Percentiles rank a stretch among this genome's conserved stretches.
Conservation (phyloP, 2,113 vertebrate genomes). For the Phocoena phocoena region DNA sequence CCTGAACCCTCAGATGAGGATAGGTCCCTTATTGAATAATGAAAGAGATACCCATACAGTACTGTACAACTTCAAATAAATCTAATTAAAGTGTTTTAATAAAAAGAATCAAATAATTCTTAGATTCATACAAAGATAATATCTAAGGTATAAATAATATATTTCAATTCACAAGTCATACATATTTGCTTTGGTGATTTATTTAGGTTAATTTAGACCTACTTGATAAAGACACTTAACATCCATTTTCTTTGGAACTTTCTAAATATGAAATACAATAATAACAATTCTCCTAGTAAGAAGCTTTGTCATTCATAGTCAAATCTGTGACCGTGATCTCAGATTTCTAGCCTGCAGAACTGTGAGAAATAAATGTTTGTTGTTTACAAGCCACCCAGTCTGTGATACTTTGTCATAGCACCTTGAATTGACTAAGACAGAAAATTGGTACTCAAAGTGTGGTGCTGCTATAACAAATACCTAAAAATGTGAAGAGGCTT, state of each 20-base stretch:
- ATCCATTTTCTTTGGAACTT: conserved; percentile 22
- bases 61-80: conserved; percentile 5
- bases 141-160: not conserved
- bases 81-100: conserved; percentile 14
- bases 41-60: not conserved
- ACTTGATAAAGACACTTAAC: not conserved
- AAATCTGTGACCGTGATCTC: not conserved
- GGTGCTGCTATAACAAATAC: not conserved
- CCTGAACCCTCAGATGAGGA: not conserved
- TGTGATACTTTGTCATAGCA: not conserved
- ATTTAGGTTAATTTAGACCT: conserved; percentile 18
- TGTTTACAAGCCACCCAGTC: not conserved
- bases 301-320: not conserved
- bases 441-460: not conserved
- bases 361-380: not conserved
- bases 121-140: not conserved
- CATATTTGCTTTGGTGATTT: not conserved
- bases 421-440: not conserved
- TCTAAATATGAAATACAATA: conserved; percentile 10
- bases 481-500: not conserved
- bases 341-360: not conserved
- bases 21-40: not conserved
- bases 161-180: not conserved
- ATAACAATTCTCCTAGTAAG: not conserved
- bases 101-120: not conserved